Evolutionary conservation across 2,113 vertebrate species (phyloP), one percentile per base, ranked within the genome.

Genomic region (Macquaria australasica): DNA sequence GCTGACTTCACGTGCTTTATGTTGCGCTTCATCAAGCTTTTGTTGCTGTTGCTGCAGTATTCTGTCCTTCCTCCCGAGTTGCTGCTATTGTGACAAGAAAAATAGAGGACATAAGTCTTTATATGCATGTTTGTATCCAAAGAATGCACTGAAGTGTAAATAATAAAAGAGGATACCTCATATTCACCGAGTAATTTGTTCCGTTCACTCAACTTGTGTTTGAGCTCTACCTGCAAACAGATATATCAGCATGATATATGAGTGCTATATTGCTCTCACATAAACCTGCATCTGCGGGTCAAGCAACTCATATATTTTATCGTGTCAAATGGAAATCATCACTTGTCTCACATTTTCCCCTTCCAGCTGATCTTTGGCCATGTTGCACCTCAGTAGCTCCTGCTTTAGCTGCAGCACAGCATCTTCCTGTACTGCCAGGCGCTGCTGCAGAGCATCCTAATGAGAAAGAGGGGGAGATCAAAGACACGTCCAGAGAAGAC

Each of bases 371-470:
- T 99, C 98, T 94, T 96, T 98, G 95, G 96, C 96, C 97, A 99
- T 98, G 90, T 94, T 97, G 71, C 96, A 94, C 90, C 98, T 95
- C 88, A 99, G 95, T 72, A 99, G 93, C 73, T 99, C 98, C 92
- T 99, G 98, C 94, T 99, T 99, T 45, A 99, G 95, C 93, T 99
- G 98, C 91, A 99, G 97, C 23, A 99, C 97, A 6, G 96, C 87
- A 6, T 96, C 94, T 6, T 99, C 98, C 92, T 99, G 98, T 88
- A 97, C 95, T 43, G 96, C 87, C 95, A 98, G 91, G 80, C 98
- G 97, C 94, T 98, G 98, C 95, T 99, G 98, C 89, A 99, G 93
- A 56, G 98, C 97, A 91, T 99, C 98, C 98, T 99, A 88, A 91
- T 91, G 92, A 89, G 88, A 91, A 20, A 77, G 81, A 87, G 28